Evolutionary conservation across 2,888 invertebrate genomes (phyloP).

Genomic region (Ophion costatus): DNA sequence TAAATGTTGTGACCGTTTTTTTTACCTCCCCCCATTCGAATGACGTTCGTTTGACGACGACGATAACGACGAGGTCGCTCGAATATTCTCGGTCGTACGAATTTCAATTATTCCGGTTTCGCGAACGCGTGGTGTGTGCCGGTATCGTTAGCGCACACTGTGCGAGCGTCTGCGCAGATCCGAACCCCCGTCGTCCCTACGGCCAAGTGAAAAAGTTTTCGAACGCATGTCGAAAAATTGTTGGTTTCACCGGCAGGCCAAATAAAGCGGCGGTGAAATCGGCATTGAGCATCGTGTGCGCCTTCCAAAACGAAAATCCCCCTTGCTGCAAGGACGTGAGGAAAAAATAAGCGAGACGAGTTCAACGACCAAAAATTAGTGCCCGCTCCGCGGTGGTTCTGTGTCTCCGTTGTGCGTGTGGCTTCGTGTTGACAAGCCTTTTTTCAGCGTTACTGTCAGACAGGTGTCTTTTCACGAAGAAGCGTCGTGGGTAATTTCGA

Average conservation of each 20-base stretch:
- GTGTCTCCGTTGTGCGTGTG: conserved; percentile 38
- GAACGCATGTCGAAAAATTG: conserved; percentile 7
- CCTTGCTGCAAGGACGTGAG: not conserved
- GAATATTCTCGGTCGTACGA: conserved; percentile 22
- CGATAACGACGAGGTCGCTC: conserved; percentile 22
- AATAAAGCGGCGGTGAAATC: conserved; percentile 4
- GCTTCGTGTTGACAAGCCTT: conserved; percentile 44
- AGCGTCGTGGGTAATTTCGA: conserved; percentile 50
- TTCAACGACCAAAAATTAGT: conserved; percentile 12
- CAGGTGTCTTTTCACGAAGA: conserved; percentile 34
- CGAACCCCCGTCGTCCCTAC: not conserved
- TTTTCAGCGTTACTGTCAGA: conserved; percentile 47
- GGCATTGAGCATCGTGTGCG: not conserved
- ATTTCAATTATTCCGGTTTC: conserved; percentile 27
- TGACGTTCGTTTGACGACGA: conserved; percentile 21
- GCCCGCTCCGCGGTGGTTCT: conserved; percentile 29
- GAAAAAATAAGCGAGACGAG: conserved; percentile 9
- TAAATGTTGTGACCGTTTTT: conserved; percentile 26
- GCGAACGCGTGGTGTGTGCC: conserved; percentile 31
- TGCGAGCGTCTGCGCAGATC: conserved; percentile 39
- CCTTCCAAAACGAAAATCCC: conserved; percentile 15
- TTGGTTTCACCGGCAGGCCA: not conserved
- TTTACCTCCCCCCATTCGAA: conserved; percentile 5
- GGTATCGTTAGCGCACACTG: conserved; percentile 28
- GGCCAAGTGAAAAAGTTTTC: conserved; percentile 28